These are phyloP conservation scores for Cataglyphis altisquamis DNA, from an alignment of 2,888 invertebrate genomes.

Conservation along the genomic window DNA sequence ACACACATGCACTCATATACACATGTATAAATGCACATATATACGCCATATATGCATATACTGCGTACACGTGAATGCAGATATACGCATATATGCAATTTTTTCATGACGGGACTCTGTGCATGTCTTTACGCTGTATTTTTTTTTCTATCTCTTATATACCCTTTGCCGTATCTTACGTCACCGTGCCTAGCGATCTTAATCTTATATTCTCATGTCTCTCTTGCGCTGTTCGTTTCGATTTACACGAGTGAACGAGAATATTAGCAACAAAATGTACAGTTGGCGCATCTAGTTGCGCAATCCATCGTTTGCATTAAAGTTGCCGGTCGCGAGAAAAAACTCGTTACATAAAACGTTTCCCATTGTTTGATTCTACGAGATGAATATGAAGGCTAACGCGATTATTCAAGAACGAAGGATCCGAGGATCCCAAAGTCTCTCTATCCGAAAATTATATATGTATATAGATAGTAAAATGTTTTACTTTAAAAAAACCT, in stretches of 20 bases:
- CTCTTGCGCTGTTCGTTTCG: conserved; percentile 74
- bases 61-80: conserved; percentile 30
- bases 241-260: conserved; percentile 62
- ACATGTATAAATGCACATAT: conserved; percentile 19
- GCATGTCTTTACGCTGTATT: conserved; percentile 80
- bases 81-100: conserved; percentile 56
- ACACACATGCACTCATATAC: not conserved
- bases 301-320: conserved; percentile 59
- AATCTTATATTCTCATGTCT: conserved; percentile 81
- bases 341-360: conserved; percentile 58
- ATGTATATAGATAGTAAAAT: not conserved
- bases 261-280: conserved; percentile 64
- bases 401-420: conserved; percentile 27
- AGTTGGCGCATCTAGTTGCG: conserved; percentile 38
- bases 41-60: conserved; percentile 48
- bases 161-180: conserved; percentile 78
- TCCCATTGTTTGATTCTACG: conserved; percentile 26
- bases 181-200: conserved; percentile 78
- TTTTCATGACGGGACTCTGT: conserved; percentile 79
- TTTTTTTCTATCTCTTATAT: conserved; percentile 63
- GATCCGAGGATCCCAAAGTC: not conserved
- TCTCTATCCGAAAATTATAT: not conserved
- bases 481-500: not conserved
- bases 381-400: conserved; percentile 34
- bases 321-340: conserved; percentile 51